Percentiles rank a stretch among this genome's conserved stretches.
Evolutionary conservation across 2,888 invertebrate genomes (phyloP).

Genomic region (Ametastegia equiseti): DNA sequence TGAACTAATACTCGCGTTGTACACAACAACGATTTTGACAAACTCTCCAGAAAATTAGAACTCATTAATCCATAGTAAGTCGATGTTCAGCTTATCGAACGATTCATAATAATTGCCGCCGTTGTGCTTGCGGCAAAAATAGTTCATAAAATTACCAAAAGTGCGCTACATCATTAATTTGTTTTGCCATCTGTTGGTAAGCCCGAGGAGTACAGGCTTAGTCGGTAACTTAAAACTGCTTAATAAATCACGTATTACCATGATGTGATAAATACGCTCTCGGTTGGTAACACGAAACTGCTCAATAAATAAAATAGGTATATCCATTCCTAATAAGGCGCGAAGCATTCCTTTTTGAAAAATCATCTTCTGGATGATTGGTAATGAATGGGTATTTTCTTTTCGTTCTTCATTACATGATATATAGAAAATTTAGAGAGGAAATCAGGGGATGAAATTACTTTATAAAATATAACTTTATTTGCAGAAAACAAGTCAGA

Average conservation of each 20-base stretch:
- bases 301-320: too few relatives aligned
- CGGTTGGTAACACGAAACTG: too few relatives aligned
- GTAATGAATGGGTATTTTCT: too few relatives aligned
- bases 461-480: conserved; percentile 10
- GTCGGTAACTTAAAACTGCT: too few relatives aligned
- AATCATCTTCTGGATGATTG: too few relatives aligned
- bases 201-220: background rate
- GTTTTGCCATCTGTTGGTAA: background rate
- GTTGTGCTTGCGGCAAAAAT: background rate
- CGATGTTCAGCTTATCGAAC: background rate
- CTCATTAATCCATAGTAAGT: background rate
- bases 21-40: background rate
- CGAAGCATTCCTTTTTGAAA: too few relatives aligned
- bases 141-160: background rate
- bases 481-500: background rate
- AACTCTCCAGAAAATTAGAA: background rate
- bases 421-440: background rate
- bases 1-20: background rate
- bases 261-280: too few relatives aligned
- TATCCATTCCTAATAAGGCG: too few relatives aligned
- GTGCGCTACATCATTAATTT: background rate
- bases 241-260: too few relatives aligned
- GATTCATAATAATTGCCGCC: background rate
- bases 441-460: background rate
- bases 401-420: too few relatives aligned